These are phyloP conservation scores for Halichoeres trimaculatus DNA, from an alignment of 2,113 vertebrate species.

Conservation along the genomic window DNA sequence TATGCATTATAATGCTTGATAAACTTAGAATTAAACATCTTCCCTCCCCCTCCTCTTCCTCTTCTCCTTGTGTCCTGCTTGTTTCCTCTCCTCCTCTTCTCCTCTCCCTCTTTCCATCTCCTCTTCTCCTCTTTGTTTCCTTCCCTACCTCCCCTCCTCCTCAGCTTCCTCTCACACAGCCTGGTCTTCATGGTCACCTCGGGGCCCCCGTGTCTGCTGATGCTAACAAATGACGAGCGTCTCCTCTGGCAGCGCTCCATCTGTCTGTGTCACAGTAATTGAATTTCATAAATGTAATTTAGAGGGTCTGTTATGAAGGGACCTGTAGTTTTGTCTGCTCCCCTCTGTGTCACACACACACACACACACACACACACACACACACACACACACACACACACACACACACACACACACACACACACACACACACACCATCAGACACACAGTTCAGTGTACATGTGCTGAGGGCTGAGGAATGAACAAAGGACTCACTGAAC, in stretches of 20 bases:
- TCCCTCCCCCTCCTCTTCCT: too few relatives aligned
- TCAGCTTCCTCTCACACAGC: slow-evolving; percentile 50
- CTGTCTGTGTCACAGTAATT: slow-evolving; percentile 84
- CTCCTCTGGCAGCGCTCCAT: slow-evolving; percentile 79
- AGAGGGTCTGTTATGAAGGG: slow-evolving; percentile 77
- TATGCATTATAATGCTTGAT: too few relatives aligned
- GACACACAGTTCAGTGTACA: background rate
- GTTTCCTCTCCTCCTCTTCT: too few relatives aligned
- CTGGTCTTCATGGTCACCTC: slow-evolving; percentile 59
- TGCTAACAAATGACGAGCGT: slow-evolving; percentile 78
- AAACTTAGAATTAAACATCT: too few relatives aligned
- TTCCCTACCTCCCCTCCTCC: slow-evolving; percentile 2
- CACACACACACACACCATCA: slow-evolving; percentile 5
- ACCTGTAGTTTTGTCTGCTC: slow-evolving; percentile 64
- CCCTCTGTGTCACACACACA: slow-evolving; percentile 48
- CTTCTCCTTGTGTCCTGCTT: too few relatives aligned
- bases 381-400: slow-evolving; percentile 1
- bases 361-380: slow-evolving; percentile 57
- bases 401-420: slow-evolving; percentile 57
- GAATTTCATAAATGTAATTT: slow-evolving; percentile 85
- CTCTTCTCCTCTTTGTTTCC: background rate
- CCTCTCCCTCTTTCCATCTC: background rate
- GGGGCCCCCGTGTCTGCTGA: slow-evolving; percentile 72
- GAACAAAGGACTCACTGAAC: slow-evolving; percentile 40
- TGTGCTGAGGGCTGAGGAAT: slow-evolving; percentile 27